Base-by-base conservation (phyloP, 1,140 invertebrate species). In the Drosophila mauritiana region DNA sequence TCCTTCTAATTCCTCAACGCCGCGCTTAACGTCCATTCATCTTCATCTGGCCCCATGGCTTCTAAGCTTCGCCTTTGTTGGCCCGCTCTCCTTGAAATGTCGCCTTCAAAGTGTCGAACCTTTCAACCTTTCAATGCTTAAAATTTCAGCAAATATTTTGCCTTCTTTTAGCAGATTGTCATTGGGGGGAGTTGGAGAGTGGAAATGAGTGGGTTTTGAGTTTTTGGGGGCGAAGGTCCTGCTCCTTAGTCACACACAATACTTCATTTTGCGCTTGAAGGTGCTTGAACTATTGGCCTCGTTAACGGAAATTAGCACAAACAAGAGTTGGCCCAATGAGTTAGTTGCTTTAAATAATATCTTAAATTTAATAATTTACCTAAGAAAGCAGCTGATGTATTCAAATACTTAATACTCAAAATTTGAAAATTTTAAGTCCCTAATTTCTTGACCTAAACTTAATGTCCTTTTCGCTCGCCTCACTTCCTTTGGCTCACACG, bases 71-170 rank as follows among this genome's bases (percentile, higher is more conserved):
- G 40, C 25, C 51, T 53, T 58, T 62, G 56, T 63, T 54, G 12
- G 40, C 48, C 42, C 13, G n/a, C 25, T 31, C 48, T 22, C 8
- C 25, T 34, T 42, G 15, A 45, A 15, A 20, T 22, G 17, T 25
- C 43, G 59, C 62, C 52, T 17, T 40, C 43, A 39, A 69, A 39
- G 57, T 58, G 76, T 70, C 57, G 68, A 78, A 78, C 55, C 74
- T 59, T 80, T 80, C 69, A 85, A 75, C 78, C 82, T 86, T 85
- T 86, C 75, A 85, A 68, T 85, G 75, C 78, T 86, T 67, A 67
- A 77, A 86, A 81, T 86, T 85, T 62, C 48, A 63, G 81, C 73
- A 85, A 85, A 85, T 73, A 78, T 85, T 67, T 81, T 77, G 55
- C 42, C 67, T 77, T 59, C 70, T 52, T 52, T 58, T 53, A 42